phyloP scores from a whole-genome alignment of 1,140 invertebrate genomes.

The Drosophila carrolli region DNA sequence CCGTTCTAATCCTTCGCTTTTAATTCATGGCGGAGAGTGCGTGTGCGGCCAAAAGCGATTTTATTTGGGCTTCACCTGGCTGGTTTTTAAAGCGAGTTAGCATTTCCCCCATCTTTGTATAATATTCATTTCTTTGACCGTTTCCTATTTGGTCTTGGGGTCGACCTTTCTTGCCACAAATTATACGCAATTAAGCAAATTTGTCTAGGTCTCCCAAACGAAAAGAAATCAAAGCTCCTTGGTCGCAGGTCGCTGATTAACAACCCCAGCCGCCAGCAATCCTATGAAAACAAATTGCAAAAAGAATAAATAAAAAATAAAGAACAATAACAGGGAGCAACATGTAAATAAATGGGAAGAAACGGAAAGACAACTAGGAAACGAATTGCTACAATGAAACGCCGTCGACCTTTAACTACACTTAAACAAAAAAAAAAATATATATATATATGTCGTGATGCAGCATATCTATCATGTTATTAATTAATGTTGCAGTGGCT shows the following conservation, averaged over 20 bases:
- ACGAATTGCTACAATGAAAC: conserved; percentile 56
- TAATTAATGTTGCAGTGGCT: too few relatives aligned
- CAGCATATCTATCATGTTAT: too few relatives aligned
- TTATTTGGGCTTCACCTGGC: conserved; percentile 55
- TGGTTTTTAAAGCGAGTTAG: conserved; percentile 30
- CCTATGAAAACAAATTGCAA: conserved; percentile 65
- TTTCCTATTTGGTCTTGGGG: conserved; percentile 26
- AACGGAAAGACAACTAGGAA: conserved; percentile 79
- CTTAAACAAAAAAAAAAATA: not conserved
- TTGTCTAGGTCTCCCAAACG: conserved; percentile 61
- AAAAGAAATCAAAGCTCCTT: conserved; percentile 57
- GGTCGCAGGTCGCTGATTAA: conserved; percentile 65
- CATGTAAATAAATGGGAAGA: conserved; percentile 70
- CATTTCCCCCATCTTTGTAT: not conserved
- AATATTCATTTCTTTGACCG: conserved; percentile 59
- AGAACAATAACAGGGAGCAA: conserved; percentile 58
- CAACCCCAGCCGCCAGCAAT: conserved; percentile 39
- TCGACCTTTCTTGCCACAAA: conserved; percentile 66
- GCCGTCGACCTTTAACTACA: conserved; percentile 16
- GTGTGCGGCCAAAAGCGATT: conserved; percentile 48
- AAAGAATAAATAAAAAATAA: conserved; percentile 51
- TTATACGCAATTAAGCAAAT: conserved; percentile 82
- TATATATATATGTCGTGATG: too few relatives aligned
- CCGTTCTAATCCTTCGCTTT: conserved; percentile 34
- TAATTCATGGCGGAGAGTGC: conserved; percentile 35